A percentile compares a stretch with the other conserved stretches of the same genome.
Evolutionary conservation across 2,797 vertebrate species (phyloP).

Genomic region (Pseudotriccus pelzelni): DNA sequence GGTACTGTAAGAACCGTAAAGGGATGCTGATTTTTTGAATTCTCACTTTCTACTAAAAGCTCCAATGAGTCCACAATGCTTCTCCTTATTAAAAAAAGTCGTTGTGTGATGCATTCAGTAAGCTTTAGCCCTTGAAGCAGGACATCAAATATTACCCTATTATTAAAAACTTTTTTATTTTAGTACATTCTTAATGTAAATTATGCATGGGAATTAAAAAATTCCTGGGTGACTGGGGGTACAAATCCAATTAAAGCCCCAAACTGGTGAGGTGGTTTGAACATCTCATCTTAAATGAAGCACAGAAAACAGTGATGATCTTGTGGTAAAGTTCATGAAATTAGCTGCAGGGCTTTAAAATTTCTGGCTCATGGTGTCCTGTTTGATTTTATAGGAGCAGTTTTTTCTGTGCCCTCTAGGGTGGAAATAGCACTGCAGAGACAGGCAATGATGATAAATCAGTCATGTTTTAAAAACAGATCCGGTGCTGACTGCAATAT

Average conservation of each 20-base stretch:
- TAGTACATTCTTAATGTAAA: background rate
- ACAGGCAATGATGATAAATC: background rate
- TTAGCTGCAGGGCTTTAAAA: background rate
- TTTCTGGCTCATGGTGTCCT: background rate
- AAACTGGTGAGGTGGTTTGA: background rate
- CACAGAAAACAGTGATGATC: background rate
- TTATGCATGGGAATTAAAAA: background rate
- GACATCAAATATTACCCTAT: background rate
- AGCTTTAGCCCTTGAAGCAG: background rate
- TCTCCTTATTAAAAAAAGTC: background rate
- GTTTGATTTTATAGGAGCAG: background rate
- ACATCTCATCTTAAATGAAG: background rate
- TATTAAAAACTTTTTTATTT: constrained; percentile 27
- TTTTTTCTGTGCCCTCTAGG: background rate
- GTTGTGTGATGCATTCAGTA: background rate
- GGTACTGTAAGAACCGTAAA: background rate
- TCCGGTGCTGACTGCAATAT: background rate
- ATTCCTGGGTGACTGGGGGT: background rate
- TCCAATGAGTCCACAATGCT: background rate
- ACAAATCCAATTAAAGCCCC: background rate
- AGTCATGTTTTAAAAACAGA: background rate
- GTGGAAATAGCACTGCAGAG: background rate
- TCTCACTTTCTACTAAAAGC: background rate
- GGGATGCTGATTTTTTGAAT: background rate
- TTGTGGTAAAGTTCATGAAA: background rate